Evolutionary conservation across 2,113 vertebrate genomes (phyloP), one percentile per base, ranked within the genome.

Genomic region (Scatophagus argus): DNA sequence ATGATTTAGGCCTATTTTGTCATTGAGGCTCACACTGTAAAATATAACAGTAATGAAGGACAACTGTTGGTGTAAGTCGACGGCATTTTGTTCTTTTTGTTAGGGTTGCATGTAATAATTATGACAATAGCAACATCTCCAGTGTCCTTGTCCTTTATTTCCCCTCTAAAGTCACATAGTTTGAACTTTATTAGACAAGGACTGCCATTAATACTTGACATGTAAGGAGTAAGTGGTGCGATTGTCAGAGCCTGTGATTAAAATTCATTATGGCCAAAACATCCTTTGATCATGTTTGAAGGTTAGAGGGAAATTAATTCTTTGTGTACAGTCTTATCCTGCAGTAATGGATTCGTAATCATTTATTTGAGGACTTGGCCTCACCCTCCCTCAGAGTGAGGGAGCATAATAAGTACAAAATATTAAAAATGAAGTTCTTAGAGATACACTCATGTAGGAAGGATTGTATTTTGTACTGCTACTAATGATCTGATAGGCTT

Each of bases 201-300:
- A 32, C 6, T 49, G 17, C 9, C 34, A 79, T 62, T 46, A 44
- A 11, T 34, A 13, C 68, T 36, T 36, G 27, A 51, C 23, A 31
- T 46, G 13, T 51, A 13, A 49, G 25, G 31, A 67, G 72, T 11
- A n/a, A 23, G 25, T 19, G 11, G 31, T 36, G 9, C 17, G 49
- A 43, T 19, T 34, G 44, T 51, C 47, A 31, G 23, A 76, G 14
- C 23, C 12, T 60, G 11, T 46, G 13, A 62, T 52, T 60, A 43
- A 61, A 70, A 49, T 79, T 67, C 52, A 74, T 56, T 63, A 44
- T 31, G 10, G 47, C 55, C 19, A 77, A 78, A 81, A 80, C 27
- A 61, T 32, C n/a, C 23, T 65, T 71, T 63, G 36, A 71, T 77
- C 56, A 38, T 21, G n/a, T 81, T 71, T 71, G 64, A 83, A 71